Evolutionary conservation across 2,888 invertebrate species (phyloP).

Genomic region (Theodoxus fluviatilis): DNA sequence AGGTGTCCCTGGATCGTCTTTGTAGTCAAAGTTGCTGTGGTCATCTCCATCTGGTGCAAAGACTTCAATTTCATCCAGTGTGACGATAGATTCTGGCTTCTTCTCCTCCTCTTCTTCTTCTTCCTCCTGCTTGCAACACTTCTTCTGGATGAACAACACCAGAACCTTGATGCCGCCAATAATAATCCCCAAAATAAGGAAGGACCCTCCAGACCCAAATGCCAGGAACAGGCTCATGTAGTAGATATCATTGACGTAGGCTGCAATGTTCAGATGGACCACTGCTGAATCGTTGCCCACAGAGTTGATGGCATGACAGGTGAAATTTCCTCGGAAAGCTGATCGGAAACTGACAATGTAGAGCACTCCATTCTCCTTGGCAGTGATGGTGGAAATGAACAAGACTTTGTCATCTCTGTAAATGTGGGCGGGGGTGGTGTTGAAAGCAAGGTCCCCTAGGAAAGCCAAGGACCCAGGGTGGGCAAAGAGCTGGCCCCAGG

Average conservation of each 20-base stretch:
- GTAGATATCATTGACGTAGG: conserved; percentile 34
- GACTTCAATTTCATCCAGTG: neutral
- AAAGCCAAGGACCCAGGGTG: conserved; percentile 30
- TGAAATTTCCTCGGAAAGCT: conserved; percentile 47
- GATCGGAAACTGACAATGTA: conserved; percentile 45
- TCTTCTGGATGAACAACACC: conserved; percentile 25
- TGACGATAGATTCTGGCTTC: neutral
- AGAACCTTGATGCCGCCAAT: conserved; percentile 42
- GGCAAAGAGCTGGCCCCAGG: conserved; percentile 46
- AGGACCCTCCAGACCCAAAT: conserved; percentile 35
- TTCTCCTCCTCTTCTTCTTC: conserved; percentile 30
- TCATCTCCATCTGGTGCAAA: too few relatives aligned
- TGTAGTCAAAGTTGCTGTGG: conserved; percentile 30
- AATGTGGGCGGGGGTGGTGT: too few relatives aligned
- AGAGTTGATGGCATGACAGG: conserved; percentile 48
- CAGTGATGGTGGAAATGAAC: conserved; percentile 32
- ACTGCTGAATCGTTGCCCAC: conserved; percentile 41
- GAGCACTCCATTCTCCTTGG: conserved; percentile 38
- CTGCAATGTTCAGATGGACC: conserved; percentile 35
- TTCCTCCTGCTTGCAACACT: conserved; percentile 22
- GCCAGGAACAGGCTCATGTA: conserved; percentile 43
- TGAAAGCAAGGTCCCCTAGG: too few relatives aligned
- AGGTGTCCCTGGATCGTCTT: conserved; percentile 41
- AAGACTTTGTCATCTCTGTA: conserved; percentile 28
- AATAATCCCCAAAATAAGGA: conserved; percentile 43